Conservation (phyloP, 2,888 invertebrate species). For the Rambutsinella grinnellia region DNA sequence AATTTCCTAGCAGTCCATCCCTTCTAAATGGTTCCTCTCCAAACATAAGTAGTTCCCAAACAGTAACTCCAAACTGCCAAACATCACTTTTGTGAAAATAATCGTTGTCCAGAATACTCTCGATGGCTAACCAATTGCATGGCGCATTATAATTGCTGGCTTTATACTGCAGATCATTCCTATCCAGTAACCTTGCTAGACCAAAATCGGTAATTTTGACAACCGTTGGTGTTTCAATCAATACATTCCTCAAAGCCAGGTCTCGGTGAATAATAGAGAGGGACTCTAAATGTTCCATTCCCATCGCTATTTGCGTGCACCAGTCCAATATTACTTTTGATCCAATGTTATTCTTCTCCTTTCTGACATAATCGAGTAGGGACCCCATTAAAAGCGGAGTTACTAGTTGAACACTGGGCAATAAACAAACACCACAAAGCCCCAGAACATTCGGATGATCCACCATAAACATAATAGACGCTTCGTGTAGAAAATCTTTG, state of each 20-base stretch:
- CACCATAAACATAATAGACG: background rate
- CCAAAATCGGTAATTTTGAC: too few species aligned
- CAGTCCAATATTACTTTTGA: constrained; percentile 94
- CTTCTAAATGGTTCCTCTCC: background rate
- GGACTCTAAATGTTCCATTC: too few species aligned
- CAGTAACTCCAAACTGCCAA: constrained; percentile 71
- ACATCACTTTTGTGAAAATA: constrained; percentile 98
- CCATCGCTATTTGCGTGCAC: too few species aligned
- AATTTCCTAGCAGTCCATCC: background rate
- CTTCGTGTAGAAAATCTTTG: constrained; percentile 84
- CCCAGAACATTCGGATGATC: background rate
- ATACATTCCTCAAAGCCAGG: too few species aligned
- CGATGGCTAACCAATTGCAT: constrained; percentile 98
- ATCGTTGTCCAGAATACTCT: constrained; percentile 94
- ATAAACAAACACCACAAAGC: constrained; percentile 78
- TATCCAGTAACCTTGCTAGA: too few species aligned
- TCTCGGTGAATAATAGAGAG: too few species aligned
- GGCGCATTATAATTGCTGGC: constrained; percentile 98
- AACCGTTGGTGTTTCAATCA: too few species aligned
- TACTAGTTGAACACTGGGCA: constrained; percentile 93
- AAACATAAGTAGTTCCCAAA: background rate
- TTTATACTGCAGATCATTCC: constrained; percentile 95
- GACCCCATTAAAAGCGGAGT: constrained; percentile 98
- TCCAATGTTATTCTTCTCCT: constrained; percentile 92
- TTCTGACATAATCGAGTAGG: constrained; percentile 92